Conservation (phyloP, 30 jellyfish, hydroid and myxozoan genomes). For the Rhopilema esculentum region DNA sequence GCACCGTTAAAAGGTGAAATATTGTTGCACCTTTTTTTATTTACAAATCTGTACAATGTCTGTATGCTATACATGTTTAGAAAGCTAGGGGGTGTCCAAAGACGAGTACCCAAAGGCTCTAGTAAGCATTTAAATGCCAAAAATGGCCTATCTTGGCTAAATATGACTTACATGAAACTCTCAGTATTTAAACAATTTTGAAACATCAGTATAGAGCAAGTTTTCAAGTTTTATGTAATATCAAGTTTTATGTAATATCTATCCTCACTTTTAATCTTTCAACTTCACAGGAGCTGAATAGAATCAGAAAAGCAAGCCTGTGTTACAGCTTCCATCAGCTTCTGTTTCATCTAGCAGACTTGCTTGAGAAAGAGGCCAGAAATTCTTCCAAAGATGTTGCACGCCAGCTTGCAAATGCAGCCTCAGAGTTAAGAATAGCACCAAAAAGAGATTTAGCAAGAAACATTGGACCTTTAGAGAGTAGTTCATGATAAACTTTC, state of each 20-base stretch:
- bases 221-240: too few relatives aligned
- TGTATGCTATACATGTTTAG: too few relatives aligned
- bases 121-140: too few relatives aligned
- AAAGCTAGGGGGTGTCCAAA: too few relatives aligned
- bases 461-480: conserved; percentile 70
- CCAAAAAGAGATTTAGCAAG: conserved; percentile 75
- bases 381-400: conserved; percentile 68
- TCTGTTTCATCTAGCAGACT: conserved; percentile 71
- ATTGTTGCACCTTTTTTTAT: too few relatives aligned
- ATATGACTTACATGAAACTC: too few relatives aligned
- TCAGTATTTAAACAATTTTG: too few relatives aligned
- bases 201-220: too few relatives aligned
- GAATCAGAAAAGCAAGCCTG: conserved; percentile 85
- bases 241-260: not conserved
- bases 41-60: too few relatives aligned
- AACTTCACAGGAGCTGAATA: conserved; percentile 76
- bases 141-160: too few relatives aligned
- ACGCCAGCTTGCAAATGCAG: conserved; percentile 82
- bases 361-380: conserved; percentile 88
- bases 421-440: conserved; percentile 90
- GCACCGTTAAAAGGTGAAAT: too few relatives aligned
- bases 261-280: not conserved
- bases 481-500: not conserved
- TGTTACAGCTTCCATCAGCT: conserved; percentile 81
- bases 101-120: too few relatives aligned